Conservation (phyloP, 2,113 vertebrate species). For the Tauraco erythrolophus region DNA sequence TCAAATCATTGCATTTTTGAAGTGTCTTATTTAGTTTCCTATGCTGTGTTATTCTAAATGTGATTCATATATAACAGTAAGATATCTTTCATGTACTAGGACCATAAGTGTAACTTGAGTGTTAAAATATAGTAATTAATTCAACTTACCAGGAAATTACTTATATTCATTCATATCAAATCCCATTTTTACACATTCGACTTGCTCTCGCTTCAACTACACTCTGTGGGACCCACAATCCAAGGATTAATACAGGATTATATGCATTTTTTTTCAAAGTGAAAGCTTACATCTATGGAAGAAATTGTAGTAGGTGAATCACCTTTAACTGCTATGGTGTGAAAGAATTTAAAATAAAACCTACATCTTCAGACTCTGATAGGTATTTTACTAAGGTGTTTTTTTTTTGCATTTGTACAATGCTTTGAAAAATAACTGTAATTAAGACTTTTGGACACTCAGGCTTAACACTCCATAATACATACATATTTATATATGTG, state of each 20-base stretch:
- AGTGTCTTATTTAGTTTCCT: background rate
- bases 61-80: background rate
- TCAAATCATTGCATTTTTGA: background rate
- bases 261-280: background rate
- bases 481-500: background rate
- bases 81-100: background rate
- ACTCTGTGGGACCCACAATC: background rate
- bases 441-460: background rate
- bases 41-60: background rate
- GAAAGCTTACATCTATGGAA: background rate
- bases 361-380: background rate
- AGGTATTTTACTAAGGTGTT: background rate
- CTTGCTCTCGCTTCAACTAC: background rate
- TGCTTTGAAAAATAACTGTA: background rate
- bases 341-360: background rate
- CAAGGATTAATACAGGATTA: background rate
- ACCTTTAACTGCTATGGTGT: background rate
- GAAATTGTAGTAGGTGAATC: background rate
- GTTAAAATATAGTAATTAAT: constrained; percentile 36
- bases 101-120: constrained; percentile 4
- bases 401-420: background rate
- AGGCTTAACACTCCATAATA: background rate
- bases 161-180: background rate
- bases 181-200: background rate
- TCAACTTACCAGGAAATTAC: background rate